phyloP scores from a whole-genome alignment of 2,888 invertebrate genomes.

The Pheosia gnoma region DNA sequence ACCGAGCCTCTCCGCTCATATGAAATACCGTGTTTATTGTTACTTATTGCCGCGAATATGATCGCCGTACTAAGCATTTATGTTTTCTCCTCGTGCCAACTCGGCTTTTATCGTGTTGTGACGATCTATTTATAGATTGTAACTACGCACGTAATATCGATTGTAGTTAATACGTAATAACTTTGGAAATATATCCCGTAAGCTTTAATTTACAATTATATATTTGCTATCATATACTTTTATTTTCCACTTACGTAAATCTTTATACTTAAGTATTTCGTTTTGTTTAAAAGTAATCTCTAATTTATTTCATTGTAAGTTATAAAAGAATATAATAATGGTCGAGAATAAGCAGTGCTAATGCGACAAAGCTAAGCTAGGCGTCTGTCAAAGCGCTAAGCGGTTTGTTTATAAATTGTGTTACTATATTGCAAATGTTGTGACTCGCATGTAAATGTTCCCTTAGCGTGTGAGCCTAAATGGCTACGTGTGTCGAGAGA shows the following conservation, averaged over 20 bases:
- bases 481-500: neutral
- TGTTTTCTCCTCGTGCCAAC: constrained; percentile 49
- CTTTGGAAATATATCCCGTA: constrained; percentile 16
- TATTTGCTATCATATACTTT: neutral
- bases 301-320: neutral
- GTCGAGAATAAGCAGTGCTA: constrained; percentile 29
- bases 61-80: constrained; percentile 55
- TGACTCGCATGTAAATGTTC: neutral
- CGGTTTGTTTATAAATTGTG: constrained; percentile 37
- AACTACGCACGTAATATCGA: constrained; percentile 44
- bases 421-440: constrained; percentile 21
- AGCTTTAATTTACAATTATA: constrained; percentile 7
- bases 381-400: constrained; percentile 41
- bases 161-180: constrained; percentile 37
- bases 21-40: constrained; percentile 74
- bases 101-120: constrained; percentile 53
- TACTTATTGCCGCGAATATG: constrained; percentile 71
- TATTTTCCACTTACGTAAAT: neutral
- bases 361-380: constrained; percentile 27
- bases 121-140: constrained; percentile 52
- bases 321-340: constrained; percentile 25
- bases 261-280: neutral
- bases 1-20: constrained; percentile 67
- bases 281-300: neutral
- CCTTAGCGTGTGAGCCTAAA: neutral